Percentiles rank a stretch among this genome's conserved stretches.
These are phyloP conservation scores for Protosalanx chinensis DNA, from an alignment of 2,797 vertebrate genomes.

Conservation along the genomic window DNA sequence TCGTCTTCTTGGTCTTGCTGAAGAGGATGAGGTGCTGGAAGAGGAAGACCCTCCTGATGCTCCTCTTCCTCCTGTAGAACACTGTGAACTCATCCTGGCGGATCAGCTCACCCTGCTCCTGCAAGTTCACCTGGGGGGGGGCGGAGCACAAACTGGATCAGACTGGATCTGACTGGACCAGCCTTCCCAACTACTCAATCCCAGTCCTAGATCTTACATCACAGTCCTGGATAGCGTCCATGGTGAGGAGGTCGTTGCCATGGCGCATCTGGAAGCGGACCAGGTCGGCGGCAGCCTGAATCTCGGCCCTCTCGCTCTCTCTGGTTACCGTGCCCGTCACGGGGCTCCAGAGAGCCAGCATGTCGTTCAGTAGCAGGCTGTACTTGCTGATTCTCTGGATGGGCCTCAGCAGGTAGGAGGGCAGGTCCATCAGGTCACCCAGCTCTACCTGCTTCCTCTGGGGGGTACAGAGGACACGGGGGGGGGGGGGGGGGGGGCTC, in stretches of 20 bases:
- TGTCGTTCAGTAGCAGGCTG: slow-evolving; percentile 80
- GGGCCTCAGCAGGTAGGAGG: slow-evolving; percentile 68
- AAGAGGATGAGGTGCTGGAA: slow-evolving; percentile 79
- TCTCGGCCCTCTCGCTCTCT: slow-evolving; percentile 63
- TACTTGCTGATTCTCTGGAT: slow-evolving; percentile 86
- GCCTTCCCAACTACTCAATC: background rate
- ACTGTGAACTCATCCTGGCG: slow-evolving; percentile 77
- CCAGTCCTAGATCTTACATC: slow-evolving; percentile 64
- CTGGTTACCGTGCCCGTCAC: slow-evolving; percentile 24
- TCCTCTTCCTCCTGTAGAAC: slow-evolving; percentile 76
- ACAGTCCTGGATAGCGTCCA: slow-evolving; percentile 80
- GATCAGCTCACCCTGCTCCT: slow-evolving; percentile 78
- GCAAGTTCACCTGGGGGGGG: slow-evolving; percentile 71
- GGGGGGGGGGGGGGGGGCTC: slow-evolving; percentile 1
- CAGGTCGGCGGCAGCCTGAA: slow-evolving; percentile 72
- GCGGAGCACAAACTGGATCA: slow-evolving; percentile 8
- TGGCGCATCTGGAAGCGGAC: slow-evolving; percentile 82
- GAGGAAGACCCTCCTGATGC: slow-evolving; percentile 74
- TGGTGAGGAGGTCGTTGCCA: slow-evolving; percentile 80
- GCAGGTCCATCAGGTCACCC: slow-evolving; percentile 82
- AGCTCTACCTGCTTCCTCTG: slow-evolving; percentile 83
- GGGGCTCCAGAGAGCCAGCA: slow-evolving; percentile 55
- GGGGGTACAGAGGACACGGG: slow-evolving; percentile 2
- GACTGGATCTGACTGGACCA: background rate
- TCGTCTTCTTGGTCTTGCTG: slow-evolving; percentile 76